Conservation (phyloP, 2,888 invertebrate genomes). For the Rhorus exstirpatorius region DNA sequence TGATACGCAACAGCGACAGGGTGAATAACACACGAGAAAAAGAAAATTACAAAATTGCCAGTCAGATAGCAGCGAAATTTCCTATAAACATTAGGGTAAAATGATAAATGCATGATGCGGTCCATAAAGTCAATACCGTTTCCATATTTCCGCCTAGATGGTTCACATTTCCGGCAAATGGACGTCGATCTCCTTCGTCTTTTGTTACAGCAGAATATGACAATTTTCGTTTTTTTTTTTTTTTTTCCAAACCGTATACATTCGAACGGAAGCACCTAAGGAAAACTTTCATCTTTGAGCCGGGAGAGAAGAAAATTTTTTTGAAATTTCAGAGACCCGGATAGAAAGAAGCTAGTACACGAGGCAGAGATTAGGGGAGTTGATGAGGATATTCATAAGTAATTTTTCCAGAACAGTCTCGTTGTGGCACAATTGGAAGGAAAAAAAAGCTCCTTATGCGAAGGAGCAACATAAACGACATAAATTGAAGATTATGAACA, state of each 20-base stretch:
- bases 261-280: not conserved
- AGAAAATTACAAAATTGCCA: not conserved
- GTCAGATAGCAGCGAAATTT: not conserved
- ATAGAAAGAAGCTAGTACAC: slow-evolving; percentile 5
- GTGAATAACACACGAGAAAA: not conserved
- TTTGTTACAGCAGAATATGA: no score
- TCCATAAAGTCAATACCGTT: no score
- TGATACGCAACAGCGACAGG: slow-evolving; percentile 12
- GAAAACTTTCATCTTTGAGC: not conserved
- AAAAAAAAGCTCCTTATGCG: slow-evolving; percentile 40
- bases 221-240: no score
- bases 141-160: no score
- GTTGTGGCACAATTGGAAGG: slow-evolving; percentile 28
- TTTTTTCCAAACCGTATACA: no score
- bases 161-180: no score
- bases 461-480: slow-evolving; percentile 41
- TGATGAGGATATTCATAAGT: slow-evolving; percentile 30
- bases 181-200: no score
- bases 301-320: not conserved
- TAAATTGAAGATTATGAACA: slow-evolving; percentile 39
- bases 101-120: no score
- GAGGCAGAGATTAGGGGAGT: slow-evolving; percentile 31
- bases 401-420: slow-evolving; percentile 38
- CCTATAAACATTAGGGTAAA: not conserved
- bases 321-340: not conserved